Percentiles rank a stretch among this genome's conserved stretches.
Evolutionary conservation across 2,888 invertebrate genomes (phyloP).

Genomic region (Candidula unifasciata): DNA sequence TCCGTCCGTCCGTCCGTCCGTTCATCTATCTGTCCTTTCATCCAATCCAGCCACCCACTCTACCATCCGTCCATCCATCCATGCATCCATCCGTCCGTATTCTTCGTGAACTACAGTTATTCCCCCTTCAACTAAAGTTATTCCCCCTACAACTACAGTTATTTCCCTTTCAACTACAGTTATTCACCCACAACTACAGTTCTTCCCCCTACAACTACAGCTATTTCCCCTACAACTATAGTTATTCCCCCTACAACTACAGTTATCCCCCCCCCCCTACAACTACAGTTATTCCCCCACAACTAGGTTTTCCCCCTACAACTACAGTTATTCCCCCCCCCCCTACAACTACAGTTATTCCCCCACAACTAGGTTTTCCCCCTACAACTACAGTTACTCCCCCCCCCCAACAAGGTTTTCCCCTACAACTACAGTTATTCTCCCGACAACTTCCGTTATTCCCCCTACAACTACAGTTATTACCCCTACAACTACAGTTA

Average conservation of each 20-base stretch:
- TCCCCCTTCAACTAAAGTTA: not conserved
- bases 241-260: too few relatives aligned
- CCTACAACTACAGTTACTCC: too few relatives aligned
- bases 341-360: too few relatives aligned
- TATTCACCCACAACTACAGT: not conserved
- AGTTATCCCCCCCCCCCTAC: too few relatives aligned
- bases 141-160: not conserved
- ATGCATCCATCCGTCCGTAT: not conserved
- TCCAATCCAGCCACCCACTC: not conserved
- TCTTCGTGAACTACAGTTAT: not conserved
- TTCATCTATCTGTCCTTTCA: not conserved
- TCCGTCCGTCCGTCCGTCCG: too few relatives aligned
- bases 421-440: not conserved
- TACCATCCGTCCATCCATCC: too few relatives aligned
- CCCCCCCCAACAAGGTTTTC: too few relatives aligned
- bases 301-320: too few relatives aligned
- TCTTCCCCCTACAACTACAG: not conserved
- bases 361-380: too few relatives aligned
- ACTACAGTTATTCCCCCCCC: too few relatives aligned
- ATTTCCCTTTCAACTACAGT: not conserved
- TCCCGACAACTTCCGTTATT: not conserved
- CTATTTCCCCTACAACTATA: too few relatives aligned
- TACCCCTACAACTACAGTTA: not conserved
- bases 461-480: not conserved
- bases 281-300: too few relatives aligned